Conservation (phyloP, 2,113 vertebrate species). For the Origma solitaria region DNA sequence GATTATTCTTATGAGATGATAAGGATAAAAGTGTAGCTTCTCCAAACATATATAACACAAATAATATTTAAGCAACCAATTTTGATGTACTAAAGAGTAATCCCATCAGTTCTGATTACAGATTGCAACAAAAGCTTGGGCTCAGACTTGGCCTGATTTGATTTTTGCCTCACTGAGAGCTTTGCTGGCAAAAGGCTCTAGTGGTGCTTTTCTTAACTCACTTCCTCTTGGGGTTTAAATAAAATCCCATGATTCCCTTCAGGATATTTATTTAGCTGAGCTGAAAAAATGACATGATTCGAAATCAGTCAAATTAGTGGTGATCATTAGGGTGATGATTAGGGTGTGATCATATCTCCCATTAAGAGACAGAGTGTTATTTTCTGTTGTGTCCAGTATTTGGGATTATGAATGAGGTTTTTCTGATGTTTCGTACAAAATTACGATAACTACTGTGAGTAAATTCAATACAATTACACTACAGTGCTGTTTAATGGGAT, state of each 20-base stretch:
- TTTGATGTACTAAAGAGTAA: neutral
- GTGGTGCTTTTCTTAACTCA: neutral
- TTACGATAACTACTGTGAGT: neutral
- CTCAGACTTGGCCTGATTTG: neutral
- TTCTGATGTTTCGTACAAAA: neutral
- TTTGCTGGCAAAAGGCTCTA: neutral
- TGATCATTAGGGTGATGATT: too few species aligned
- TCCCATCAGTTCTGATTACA: neutral
- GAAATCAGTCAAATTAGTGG: neutral
- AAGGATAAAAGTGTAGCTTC: neutral
- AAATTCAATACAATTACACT: neutral
- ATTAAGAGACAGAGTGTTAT: neutral
- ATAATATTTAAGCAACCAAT: neutral
- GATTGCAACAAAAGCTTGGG: neutral
- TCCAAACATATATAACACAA: neutral
- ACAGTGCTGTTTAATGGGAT: neutral
- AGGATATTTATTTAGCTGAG: neutral
- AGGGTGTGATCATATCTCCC: neutral
- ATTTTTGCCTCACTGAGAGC: neutral
- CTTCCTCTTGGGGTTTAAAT: neutral
- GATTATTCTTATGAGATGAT: neutral
- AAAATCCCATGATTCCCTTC: neutral
- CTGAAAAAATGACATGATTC: neutral
- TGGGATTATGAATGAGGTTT: neutral
- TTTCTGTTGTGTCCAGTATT: neutral